A percentile compares a stretch with the other conserved stretches of the same genome.
Evolutionary conservation across 1,140 invertebrate genomes (phyloP).

Genomic region (Diploscapter pachys): DNA sequence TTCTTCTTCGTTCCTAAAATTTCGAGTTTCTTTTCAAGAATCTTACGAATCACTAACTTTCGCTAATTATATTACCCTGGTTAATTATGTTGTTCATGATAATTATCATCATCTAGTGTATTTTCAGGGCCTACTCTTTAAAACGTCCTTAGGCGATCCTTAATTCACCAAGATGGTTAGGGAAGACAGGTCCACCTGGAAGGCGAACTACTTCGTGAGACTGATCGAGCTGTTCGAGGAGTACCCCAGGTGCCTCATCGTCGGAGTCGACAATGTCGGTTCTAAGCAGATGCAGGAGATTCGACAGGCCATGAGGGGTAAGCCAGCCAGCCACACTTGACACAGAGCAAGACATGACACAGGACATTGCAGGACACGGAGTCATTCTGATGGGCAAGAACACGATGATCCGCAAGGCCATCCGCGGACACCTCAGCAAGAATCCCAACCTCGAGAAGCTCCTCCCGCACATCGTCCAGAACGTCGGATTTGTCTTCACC

Average conservation of each 20-base stretch:
- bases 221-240: constrained; percentile 92
- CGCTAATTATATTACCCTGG: too few relatives aligned
- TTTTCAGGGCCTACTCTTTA: constrained; percentile 29
- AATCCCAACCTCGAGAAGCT: constrained; percentile 87
- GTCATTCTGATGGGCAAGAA: constrained; percentile 99
- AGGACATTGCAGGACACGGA: constrained; percentile 70
- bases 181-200: constrained; percentile 98
- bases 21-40: too few relatives aligned
- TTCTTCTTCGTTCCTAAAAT: too few relatives aligned
- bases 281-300: constrained; percentile 99
- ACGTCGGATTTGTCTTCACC: constrained; percentile 99
- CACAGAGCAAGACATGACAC: constrained; percentile 3
- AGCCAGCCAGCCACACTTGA: constrained; percentile 11
- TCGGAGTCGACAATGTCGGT: constrained; percentile 60
- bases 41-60: too few relatives aligned
- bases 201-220: constrained; percentile 94
- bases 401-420: constrained; percentile 99
- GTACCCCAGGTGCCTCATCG: constrained; percentile 87
- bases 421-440: constrained; percentile 88
- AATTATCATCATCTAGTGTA: not conserved
- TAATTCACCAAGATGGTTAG: constrained; percentile 82
- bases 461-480: constrained; percentile 88
- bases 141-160: constrained; percentile 22
- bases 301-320: constrained; percentile 68
- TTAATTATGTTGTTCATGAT: too few relatives aligned